Base-by-base conservation (phyloP, 2,113 vertebrate species). In the Caranx melampygus region DNA sequence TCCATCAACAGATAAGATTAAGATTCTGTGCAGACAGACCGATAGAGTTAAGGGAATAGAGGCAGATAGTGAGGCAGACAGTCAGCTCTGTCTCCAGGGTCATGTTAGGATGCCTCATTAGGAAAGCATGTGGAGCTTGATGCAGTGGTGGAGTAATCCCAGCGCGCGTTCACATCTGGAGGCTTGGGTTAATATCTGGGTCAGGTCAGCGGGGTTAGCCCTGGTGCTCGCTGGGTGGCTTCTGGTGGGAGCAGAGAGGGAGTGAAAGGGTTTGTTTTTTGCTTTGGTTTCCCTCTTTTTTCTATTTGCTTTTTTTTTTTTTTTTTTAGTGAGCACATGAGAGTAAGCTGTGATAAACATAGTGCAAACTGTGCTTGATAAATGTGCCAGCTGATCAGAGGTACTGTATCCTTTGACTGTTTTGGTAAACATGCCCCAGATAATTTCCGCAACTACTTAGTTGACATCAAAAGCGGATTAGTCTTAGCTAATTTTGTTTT, bases 111-210 rank as follows among this genome's bases (percentile, higher is more conserved):
- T 93, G 81, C 87, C 78, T 94, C 88, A 88, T 93, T 92, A 92
- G 92, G 83, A 91, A 90, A 91, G 91, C 92, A 92, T 92, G 91
- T 94, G 91, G 86, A 89, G 89, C 82, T 75, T 59, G 85, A 86
- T 93, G 91, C 88, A 91, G 90, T 66, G 85, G 86, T 88, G 92
- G 85, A 92, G 90, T 94, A 94, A 94, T 94, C 93, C 91, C 83
- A 86, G 85, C 51, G 79, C 70, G 74, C 60, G 82, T 88, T 90
- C 92, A 95, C 94, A 95, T 95, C 94, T 95, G 93, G 94, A 94
- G 91, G 89, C 92, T 91, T 81, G 87, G 91, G 93, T 92, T 94
- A 93, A 94, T 93, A 94, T 94, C 87, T 95, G 92, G 93, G 94
- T 95, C 94, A 94, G 93, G 93, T 94, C 93, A 94, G 77, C 82